These are phyloP conservation scores for Drosophila longiperda DNA, from an alignment of 2,888 invertebrate genomes.

Conservation along the genomic window DNA sequence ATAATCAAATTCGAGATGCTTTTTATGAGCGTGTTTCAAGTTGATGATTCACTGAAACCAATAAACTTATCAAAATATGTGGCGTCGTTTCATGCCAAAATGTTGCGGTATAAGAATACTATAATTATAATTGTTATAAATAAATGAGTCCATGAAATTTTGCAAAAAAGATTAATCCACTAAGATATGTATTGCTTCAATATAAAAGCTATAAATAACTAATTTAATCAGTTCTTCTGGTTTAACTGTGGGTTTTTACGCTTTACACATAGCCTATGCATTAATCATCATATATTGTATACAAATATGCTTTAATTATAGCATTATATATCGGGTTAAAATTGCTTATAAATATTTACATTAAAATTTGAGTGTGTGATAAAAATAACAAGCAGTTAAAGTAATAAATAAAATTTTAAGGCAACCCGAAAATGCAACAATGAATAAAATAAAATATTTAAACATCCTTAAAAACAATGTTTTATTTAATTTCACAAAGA, in stretches of 20 bases:
- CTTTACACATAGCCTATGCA: slow-evolving; percentile 24
- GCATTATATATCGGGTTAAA: not conserved
- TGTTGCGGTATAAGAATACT: slow-evolving; percentile 15
- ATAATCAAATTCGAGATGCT: slow-evolving; percentile 18
- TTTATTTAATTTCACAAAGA: not conserved
- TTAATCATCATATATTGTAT: not conserved
- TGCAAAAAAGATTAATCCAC: slow-evolving; percentile 14
- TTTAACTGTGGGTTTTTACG: not conserved
- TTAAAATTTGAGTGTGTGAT: not conserved
- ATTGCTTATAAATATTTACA: not conserved
- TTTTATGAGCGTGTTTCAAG: slow-evolving; percentile 31
- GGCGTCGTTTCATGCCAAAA: slow-evolving; percentile 8
- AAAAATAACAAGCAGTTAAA: not conserved
- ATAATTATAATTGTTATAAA: not conserved
- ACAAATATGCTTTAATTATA: no score
- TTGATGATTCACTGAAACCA: slow-evolving; percentile 4
- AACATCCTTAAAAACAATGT: not conserved
- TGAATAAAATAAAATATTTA: not conserved
- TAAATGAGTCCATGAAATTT: slow-evolving; percentile 14
- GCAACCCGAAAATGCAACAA: not conserved
- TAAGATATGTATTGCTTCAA: slow-evolving; percentile 17
- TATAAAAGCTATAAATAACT: slow-evolving; percentile 15
- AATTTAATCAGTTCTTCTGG: slow-evolving; percentile 1
- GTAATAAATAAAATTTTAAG: not conserved
- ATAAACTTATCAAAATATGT: slow-evolving; percentile 3